Percentiles rank a stretch among this genome's conserved stretches.
Evolutionary conservation across 2,797 vertebrate species (phyloP).

Genomic region (Champsocephalus gunnari): DNA sequence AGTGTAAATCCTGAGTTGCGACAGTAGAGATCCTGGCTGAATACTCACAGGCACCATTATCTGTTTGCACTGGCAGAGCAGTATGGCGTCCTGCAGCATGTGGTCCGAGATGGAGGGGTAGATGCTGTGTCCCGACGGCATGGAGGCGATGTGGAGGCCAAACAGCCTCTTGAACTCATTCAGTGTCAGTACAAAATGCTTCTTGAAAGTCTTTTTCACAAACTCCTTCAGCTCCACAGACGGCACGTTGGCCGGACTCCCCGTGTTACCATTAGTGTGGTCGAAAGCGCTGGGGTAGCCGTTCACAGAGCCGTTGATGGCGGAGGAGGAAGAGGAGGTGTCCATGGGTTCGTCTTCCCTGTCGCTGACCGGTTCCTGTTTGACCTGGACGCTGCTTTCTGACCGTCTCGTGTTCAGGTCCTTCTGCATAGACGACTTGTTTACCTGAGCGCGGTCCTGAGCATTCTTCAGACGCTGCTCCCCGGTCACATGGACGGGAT

Average conservation of each 20-base stretch:
- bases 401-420: constrained; percentile 82
- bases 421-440: constrained; percentile 85
- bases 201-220: constrained; percentile 90
- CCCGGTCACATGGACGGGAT: constrained; percentile 86
- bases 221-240: constrained; percentile 91
- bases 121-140: constrained; percentile 89
- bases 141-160: constrained; percentile 95
- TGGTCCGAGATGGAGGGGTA: constrained; percentile 94
- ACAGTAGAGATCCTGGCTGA: not conserved
- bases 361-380: constrained; percentile 88
- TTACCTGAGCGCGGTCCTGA: constrained; percentile 86
- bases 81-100: constrained; percentile 94
- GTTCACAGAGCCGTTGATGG: constrained; percentile 86
- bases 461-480: constrained; percentile 91
- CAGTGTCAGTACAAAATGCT: constrained; percentile 94
- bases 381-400: constrained; percentile 76
- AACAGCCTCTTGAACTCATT: constrained; percentile 97
- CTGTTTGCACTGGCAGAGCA: constrained; percentile 94
- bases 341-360: constrained; percentile 91
- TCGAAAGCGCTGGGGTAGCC: constrained; percentile 86
- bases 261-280: constrained; percentile 84
- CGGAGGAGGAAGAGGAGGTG: constrained; percentile 71
- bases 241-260: constrained; percentile 62
- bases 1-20: not conserved
- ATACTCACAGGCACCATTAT: constrained; percentile 99